These are phyloP conservation scores for Drosophila nikananu DNA, from an alignment of 1,140 invertebrate genomes.

Conservation along the genomic window DNA sequence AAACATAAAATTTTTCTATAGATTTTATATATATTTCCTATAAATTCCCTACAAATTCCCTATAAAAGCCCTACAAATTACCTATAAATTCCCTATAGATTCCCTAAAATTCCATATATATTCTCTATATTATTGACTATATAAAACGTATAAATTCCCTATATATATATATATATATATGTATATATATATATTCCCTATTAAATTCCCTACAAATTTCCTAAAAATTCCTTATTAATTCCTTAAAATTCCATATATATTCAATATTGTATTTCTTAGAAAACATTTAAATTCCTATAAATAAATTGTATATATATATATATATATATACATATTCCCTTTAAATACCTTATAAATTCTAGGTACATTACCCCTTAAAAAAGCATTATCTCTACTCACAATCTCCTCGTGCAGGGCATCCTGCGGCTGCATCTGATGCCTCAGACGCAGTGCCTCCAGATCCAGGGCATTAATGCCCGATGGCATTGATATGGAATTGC, in stretches of 20 bases:
- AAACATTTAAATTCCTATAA: too few species aligned
- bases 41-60: neutral
- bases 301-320: too few species aligned
- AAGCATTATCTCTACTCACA: conserved; percentile 55
- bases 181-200: neutral
- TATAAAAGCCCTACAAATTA: neutral
- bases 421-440: conserved; percentile 79
- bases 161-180: neutral
- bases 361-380: neutral
- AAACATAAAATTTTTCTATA: too few species aligned
- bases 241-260: too few species aligned
- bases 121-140: too few species aligned
- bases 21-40: neutral
- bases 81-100: too few species aligned
- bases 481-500: conserved; percentile 81
- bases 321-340: neutral
- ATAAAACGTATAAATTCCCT: neutral
- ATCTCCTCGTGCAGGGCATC: conserved; percentile 76
- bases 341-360: neutral
- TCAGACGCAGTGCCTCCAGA: conserved; percentile 68
- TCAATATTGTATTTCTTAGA: too few species aligned
- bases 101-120: neutral
- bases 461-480: conserved; percentile 79
- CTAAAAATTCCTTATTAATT: too few species aligned
- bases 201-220: neutral